Percentiles rank a stretch among this genome's conserved stretches.
Evolutionary conservation across 2,113 vertebrate species (phyloP).

Genomic region (Campylorhamphus procurvoides): DNA sequence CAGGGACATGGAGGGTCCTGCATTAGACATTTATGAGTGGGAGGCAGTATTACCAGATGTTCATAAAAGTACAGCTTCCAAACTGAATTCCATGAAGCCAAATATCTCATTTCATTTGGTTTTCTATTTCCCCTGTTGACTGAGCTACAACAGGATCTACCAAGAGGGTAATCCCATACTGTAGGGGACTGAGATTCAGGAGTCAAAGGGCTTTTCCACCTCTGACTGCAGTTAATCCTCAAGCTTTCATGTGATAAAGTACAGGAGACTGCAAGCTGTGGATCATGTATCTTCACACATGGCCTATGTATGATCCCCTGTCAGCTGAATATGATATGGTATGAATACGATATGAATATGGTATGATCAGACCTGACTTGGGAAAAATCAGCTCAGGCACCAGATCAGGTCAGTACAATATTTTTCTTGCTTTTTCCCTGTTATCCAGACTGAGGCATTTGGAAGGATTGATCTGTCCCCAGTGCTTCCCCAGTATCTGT

Average conservation of each 20-base stretch:
- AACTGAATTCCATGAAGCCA: background rate
- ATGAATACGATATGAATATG: no score
- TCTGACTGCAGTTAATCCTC: slow-evolving; percentile 5
- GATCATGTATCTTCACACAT: background rate
- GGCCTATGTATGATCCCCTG: background rate
- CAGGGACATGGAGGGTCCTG: background rate
- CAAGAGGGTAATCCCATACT: background rate
- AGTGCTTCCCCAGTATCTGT: background rate
- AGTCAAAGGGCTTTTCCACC: background rate
- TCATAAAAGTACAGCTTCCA: slow-evolving; percentile 29
- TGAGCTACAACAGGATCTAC: background rate
- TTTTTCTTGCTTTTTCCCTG: background rate
- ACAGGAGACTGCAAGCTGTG: background rate
- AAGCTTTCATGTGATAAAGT: background rate
- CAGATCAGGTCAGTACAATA: background rate
- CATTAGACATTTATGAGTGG: slow-evolving; percentile 49
- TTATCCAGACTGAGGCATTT: background rate
- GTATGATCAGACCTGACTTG: background rate
- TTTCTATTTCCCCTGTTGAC: slow-evolving; percentile 34
- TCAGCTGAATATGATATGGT: background rate
- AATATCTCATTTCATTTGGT: slow-evolving; percentile 34
- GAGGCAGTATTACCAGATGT: slow-evolving; percentile 59
- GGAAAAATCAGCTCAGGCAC: background rate
- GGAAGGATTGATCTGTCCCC: background rate
- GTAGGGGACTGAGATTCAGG: background rate